These are phyloP conservation scores for Pollenia griseotomentosa DNA, from an alignment of 2,888 invertebrate species.

Conservation along the genomic window DNA sequence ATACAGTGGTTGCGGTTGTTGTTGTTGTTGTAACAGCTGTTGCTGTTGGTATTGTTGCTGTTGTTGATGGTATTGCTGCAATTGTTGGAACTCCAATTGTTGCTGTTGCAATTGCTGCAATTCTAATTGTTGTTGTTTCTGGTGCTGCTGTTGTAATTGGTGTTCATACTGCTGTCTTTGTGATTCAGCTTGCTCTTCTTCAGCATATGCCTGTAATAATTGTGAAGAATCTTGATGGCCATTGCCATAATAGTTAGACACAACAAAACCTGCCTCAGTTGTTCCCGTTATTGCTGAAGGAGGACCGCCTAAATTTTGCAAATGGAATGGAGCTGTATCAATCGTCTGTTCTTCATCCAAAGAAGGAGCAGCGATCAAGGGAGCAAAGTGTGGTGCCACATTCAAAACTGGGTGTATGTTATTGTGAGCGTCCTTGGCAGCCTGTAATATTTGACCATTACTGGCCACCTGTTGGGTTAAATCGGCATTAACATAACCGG, in stretches of 20 bases:
- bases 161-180: conserved; percentile 76
- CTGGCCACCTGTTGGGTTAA: conserved; percentile 83
- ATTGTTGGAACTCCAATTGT: conserved; percentile 74
- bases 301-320: conserved; percentile 78
- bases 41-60: conserved; percentile 68
- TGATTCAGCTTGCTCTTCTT: conserved; percentile 79
- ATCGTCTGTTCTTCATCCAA: conserved; percentile 77
- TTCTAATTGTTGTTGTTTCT: conserved; percentile 75
- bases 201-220: conserved; percentile 80
- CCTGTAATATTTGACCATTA: conserved; percentile 83
- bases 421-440: conserved; percentile 80
- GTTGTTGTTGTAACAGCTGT: conserved; percentile 73
- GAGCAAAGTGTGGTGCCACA: conserved; percentile 81
- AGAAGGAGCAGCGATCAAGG: conserved; percentile 81
- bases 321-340: conserved; percentile 78
- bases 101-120: conserved; percentile 75
- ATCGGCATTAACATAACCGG: conserved; percentile 80
- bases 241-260: conserved; percentile 82
- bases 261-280: conserved; percentile 81
- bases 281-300: conserved; percentile 74
- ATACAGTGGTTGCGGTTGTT: conserved; percentile 71
- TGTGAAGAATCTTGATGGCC: conserved; percentile 80
- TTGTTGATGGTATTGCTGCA: conserved; percentile 68
- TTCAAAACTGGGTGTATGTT: conserved; percentile 81
- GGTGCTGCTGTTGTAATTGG: conserved; percentile 74